Evolutionary conservation across 2,888 invertebrate genomes (phyloP), one percentile per base, ranked within the genome.

Genomic region (Galeopsomyia nigrocyanea): DNA sequence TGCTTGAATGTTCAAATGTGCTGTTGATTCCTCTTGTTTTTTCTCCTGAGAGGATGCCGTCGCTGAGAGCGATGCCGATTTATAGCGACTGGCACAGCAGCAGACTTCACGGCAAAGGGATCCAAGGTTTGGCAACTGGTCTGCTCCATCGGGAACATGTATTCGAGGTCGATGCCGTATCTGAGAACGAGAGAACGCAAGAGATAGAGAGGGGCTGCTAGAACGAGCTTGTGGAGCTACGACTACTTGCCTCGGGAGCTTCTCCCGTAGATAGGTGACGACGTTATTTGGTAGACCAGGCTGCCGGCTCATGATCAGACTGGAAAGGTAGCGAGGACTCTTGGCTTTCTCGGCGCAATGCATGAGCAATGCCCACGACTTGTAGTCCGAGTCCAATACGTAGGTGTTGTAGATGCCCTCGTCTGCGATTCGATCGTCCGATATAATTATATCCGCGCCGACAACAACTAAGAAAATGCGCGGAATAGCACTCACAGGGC

Each of bases 381-480:
- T 90, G 84, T 95, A 94, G 83, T 95, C 95, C 0, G 95, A 93
- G 82, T 95, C 95, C 79, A 95, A 84, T 0, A 95, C 92, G 83
- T 94, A 95, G 0, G 95, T 95, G 82, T 95, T 95, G 87, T 96
- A 96, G 76, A 95, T 90, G 14, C 95, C 95, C 86, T 95, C 95
- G 86, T 95, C 95, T 95, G 84, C 49, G 21, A 22, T 26, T 39
- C 3, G 49, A 56, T 26, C 5, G 26, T 26, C 26, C 2, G 26
- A 26, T n/a, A n/a, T n/a, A n/a, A n/a, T n/a, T n/a, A n/a, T n/a
- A n/a, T n/a, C n/a, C n/a, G n/a, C n/a, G n/a, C n/a, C n/a, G n/a
- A n/a, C n/a, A n/a, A n/a, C n/a, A n/a, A n/a, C n/a, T n/a, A n/a
- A n/a, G n/a, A n/a, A n/a, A n/a, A n/a, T n/a, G n/a, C n/a, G n/a